These are phyloP conservation scores for Phrynosoma platyrhinos DNA, from an alignment of 2,113 vertebrate species.

Conservation along the genomic window DNA sequence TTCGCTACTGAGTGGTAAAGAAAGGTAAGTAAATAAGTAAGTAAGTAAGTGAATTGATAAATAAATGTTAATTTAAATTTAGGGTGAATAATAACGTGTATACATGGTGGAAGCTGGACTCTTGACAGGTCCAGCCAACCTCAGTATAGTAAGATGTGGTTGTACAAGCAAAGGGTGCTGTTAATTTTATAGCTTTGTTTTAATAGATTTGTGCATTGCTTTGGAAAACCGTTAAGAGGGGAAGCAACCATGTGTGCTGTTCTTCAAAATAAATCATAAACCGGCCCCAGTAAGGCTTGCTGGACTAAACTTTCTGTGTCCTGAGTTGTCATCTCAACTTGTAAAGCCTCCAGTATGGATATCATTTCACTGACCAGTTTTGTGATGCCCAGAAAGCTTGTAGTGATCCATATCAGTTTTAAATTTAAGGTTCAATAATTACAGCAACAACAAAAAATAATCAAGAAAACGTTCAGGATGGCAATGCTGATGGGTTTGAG, in stretches of 20 bases:
- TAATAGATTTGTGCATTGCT: background rate
- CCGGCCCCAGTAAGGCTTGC: background rate
- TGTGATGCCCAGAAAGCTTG: constrained; percentile 41
- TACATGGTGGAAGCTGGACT: background rate
- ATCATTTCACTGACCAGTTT: constrained; percentile 36
- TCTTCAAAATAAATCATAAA: background rate
- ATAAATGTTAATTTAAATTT: background rate
- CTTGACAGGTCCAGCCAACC: background rate
- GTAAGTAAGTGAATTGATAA: background rate
- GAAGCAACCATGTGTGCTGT: background rate
- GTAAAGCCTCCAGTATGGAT: constrained; percentile 39
- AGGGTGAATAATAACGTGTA: background rate
- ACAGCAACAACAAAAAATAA: constrained; percentile 48
- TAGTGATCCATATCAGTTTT: constrained; percentile 39
- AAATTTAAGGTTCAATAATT: constrained; percentile 64
- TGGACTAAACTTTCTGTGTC: background rate
- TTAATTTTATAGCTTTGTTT: background rate
- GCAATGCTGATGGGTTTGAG: constrained; percentile 67
- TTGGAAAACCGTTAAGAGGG: background rate
- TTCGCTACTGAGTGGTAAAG: too few species aligned
- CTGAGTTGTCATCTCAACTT: constrained; percentile 16
- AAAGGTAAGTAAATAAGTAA: background rate
- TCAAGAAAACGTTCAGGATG: constrained; percentile 64
- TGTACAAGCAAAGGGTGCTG: background rate
- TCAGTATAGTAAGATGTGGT: background rate